Percentiles rank a stretch among this genome's conserved stretches.
Conservation (phyloP, 1,140 invertebrate genomes). For the Papilio polytes region DNA sequence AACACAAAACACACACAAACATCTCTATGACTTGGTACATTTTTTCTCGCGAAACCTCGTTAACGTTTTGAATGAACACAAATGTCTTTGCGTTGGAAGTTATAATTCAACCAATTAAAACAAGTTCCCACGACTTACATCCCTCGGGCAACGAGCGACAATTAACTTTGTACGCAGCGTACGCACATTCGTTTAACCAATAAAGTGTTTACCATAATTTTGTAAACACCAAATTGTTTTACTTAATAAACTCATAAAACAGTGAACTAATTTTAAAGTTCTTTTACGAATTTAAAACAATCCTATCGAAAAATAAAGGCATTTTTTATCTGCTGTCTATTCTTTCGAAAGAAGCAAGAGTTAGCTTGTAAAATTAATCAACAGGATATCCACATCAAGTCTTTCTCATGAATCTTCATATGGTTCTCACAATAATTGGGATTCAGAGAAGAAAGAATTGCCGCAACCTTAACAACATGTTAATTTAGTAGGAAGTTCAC, state of each 20-base stretch:
- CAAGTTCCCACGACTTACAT: constrained; percentile 62
- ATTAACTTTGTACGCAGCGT: constrained; percentile 22
- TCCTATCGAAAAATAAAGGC: too few relatives aligned
- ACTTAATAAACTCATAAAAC: not conserved
- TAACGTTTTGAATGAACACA: constrained; percentile 67
- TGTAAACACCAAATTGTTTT: not conserved
- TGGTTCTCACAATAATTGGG: not conserved
- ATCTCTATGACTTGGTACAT: constrained; percentile 13
- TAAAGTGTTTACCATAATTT: not conserved
- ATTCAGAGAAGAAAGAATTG: not conserved
- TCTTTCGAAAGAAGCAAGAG: too few relatives aligned
- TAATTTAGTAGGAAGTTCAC: not conserved
- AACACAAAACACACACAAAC: not conserved
- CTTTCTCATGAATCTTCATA: not conserved
- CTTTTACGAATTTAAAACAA: too few relatives aligned
- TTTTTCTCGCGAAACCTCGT: constrained; percentile 52
- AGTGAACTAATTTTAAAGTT: too few relatives aligned
- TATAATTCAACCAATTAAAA: constrained; percentile 77
- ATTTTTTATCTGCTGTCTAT: too few relatives aligned
- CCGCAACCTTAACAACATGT: not conserved
- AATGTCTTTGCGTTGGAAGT: constrained; percentile 57
- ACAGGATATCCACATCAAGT: not conserved
- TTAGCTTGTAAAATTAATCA: too few relatives aligned
- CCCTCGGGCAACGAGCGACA: constrained; percentile 57
- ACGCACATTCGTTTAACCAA: not conserved